Evolutionary conservation across 2,113 vertebrate genomes (phyloP), one percentile per base, ranked within the genome.

Genomic region (Albula glossodonta): DNA sequence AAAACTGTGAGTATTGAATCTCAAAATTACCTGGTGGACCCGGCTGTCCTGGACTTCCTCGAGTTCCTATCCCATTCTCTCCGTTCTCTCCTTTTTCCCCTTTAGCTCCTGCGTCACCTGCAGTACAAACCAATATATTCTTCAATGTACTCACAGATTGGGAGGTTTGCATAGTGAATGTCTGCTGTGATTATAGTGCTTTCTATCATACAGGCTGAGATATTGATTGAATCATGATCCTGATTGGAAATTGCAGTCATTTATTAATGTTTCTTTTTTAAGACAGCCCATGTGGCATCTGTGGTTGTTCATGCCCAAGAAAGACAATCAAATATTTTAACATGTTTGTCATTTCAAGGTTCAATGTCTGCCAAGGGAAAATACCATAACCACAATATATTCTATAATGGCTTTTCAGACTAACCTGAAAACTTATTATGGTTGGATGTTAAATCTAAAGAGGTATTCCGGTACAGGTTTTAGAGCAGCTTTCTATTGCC

Each of bases 81-180:
- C 96, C 95, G 74, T 91, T 95, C 12, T 90, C 91, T 86, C 95
- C 95, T 82, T 90, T 95, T 6, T 91, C 89, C 49, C 96, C 96
- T 74, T 92, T 95, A 4, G 51, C 87, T 0, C 95, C 95, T 10
- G 81, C 3, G 31, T 96, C 94, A 86, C 95, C 95, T 96, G 84
- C 81, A 86, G 48, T 49, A 70, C 81, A 79, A 22, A 56, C 77
- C n/a, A 15, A 22, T 41, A 88, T 77, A 83, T 66, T 85, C n/a
- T 25, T 19, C 50, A 0, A 15, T 50, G 81, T 50, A 84, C 31
- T 41, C 25, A 80, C 83, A 49, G 66, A 12, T 19, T 31, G 70
- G 8, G 1, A 10, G 70, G 22, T 31, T 22, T 74, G 22, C n/a
- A 31, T 9, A 5, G 4, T 74, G 22, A 19, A n/a, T 17, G 63